A percentile compares a stretch with the other conserved stretches of the same genome.
Conservation (phyloP, 2,113 vertebrate genomes). For the Bucco capensis region DNA sequence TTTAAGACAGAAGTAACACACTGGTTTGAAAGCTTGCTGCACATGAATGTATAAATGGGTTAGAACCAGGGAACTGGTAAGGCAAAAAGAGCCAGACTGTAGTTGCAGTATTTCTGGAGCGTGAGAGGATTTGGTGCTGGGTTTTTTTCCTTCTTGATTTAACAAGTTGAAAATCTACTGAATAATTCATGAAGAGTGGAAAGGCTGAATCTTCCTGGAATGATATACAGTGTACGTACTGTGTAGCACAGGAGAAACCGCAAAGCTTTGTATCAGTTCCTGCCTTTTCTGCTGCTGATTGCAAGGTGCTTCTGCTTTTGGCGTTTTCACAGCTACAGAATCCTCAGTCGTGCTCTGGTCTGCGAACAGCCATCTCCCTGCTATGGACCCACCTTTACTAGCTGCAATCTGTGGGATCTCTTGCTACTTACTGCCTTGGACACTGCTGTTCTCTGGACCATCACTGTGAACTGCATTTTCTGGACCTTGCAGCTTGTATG, state of each 20-base stretch:
- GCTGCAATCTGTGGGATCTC: background rate
- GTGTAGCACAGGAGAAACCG: constrained; percentile 65
- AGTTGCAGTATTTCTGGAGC: constrained; percentile 67
- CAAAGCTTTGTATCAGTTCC: constrained; percentile 67
- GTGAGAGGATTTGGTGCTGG: constrained; percentile 1
- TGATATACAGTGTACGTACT: constrained; percentile 63
- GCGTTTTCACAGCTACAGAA: constrained; percentile 5
- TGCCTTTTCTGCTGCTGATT: constrained; percentile 48
- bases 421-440: background rate
- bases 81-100: constrained; percentile 33
- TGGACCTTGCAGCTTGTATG: background rate
- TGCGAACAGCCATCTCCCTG: background rate
- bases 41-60: constrained; percentile 12
- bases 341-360: background rate
- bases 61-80: background rate
- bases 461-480: background rate
- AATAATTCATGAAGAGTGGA: constrained; percentile 79
- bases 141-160: constrained; percentile 46
- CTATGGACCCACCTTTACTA: background rate
- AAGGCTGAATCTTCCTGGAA: constrained; percentile 71
- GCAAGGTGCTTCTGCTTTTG: constrained; percentile 52
- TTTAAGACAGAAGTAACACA: background rate
- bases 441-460: background rate
- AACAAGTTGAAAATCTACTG: constrained; percentile 74
- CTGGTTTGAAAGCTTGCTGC: background rate